A percentile compares a stretch with the other conserved stretches of the same genome.
These are phyloP conservation scores for Poeciliopsis occidentalis DNA, from an alignment of 2,113 vertebrate genomes.

Conservation along the genomic window DNA sequence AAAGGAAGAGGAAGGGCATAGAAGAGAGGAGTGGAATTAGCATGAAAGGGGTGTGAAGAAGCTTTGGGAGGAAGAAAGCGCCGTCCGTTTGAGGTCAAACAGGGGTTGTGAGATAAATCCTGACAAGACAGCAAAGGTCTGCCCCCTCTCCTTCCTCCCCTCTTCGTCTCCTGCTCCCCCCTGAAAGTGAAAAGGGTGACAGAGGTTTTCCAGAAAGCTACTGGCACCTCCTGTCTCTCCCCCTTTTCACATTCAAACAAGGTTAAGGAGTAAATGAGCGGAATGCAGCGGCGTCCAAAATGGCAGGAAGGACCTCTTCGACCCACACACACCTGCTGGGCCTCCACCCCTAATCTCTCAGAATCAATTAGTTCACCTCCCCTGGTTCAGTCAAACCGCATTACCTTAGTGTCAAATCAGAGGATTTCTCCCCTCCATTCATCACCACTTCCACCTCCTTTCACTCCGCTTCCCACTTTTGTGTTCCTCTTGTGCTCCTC, in stretches of 20 bases:
- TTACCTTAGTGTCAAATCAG: constrained; percentile 72
- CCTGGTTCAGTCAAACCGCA: constrained; percentile 69
- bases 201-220: constrained; percentile 55
- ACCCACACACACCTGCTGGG: constrained; percentile 76
- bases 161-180: constrained; percentile 13
- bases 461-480: constrained; percentile 42
- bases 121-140: constrained; percentile 69
- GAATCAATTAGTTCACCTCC: constrained; percentile 83
- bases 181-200: constrained; percentile 47
- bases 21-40: constrained; percentile 47
- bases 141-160: constrained; percentile 32
- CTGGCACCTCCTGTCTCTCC: constrained; percentile 43
- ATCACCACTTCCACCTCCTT: constrained; percentile 13
- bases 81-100: constrained; percentile 57
- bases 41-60: constrained; percentile 49
- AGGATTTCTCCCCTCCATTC: constrained; percentile 54
- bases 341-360: constrained; percentile 73
- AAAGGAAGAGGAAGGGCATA: constrained; percentile 34
- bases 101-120: constrained; percentile 74
- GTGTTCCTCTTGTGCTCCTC: constrained; percentile 26
- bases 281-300: constrained; percentile 68
- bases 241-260: constrained; percentile 67
- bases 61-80: constrained; percentile 42
- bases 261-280: constrained; percentile 68
- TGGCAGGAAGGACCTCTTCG: constrained; percentile 54